A percentile compares a stretch with the other conserved stretches of the same genome.
phyloP scores from a whole-genome alignment of 2,888 invertebrate genomes.

The Papilio elwesi region DNA sequence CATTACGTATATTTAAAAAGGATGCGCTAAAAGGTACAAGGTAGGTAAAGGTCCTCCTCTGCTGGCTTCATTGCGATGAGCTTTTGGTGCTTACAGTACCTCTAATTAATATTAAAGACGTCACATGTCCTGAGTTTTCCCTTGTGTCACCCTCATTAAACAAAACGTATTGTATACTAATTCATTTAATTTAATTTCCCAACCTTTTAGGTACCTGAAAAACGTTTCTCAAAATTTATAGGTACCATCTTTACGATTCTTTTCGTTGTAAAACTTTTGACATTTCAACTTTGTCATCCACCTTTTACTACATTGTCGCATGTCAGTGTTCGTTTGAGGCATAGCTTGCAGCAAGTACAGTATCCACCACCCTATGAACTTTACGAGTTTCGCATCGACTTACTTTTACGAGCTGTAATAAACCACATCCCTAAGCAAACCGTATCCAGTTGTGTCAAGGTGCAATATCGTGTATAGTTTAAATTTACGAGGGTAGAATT shows the following conservation, averaged over 20 bases:
- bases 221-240: too few species aligned
- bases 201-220: too few species aligned
- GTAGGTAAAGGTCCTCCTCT: too few species aligned
- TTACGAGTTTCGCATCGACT: slow-evolving; percentile 54
- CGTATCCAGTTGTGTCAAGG: slow-evolving; percentile 53
- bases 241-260: too few species aligned
- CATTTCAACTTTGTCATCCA: slow-evolving; percentile 2
- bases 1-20: too few species aligned
- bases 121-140: too few species aligned
- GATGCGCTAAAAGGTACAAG: too few species aligned
- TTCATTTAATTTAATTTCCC: not conserved
- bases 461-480: slow-evolving; percentile 49
- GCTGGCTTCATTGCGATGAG: too few species aligned
- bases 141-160: too few species aligned
- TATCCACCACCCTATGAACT: slow-evolving; percentile 51
- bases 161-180: too few species aligned
- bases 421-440: slow-evolving; percentile 51
- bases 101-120: too few species aligned
- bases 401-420: slow-evolving; percentile 51
- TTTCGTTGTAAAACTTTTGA: not conserved
- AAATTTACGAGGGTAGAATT: slow-evolving; percentile 42
- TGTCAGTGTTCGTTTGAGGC: slow-evolving; percentile 32
- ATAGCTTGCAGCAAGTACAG: slow-evolving; percentile 30
- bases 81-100: too few species aligned
- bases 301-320: slow-evolving; percentile 16